A percentile compares a stretch with the other conserved stretches of the same genome.
phyloP scores from a whole-genome alignment of 2,113 vertebrate genomes.

The Hyaena hyaena region DNA sequence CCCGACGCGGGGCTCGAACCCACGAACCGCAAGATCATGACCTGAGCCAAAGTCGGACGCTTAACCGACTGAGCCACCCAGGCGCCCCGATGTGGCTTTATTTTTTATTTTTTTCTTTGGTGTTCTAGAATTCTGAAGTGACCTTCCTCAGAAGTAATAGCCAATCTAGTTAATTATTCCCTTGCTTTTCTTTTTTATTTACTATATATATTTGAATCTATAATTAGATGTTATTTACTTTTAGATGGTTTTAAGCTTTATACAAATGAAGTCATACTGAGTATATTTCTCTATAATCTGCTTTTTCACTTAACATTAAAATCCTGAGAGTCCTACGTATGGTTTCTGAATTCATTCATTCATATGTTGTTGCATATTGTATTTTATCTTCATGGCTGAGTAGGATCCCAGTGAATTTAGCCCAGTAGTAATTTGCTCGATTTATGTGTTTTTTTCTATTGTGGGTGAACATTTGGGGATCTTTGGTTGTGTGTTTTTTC shows the following conservation, averaged over 20 bases:
- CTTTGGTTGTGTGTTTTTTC: neutral
- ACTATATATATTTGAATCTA: neutral
- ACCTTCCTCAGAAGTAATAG: neutral
- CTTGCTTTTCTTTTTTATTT: constrained; percentile 32
- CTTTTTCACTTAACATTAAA: neutral
- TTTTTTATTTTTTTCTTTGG: neutral
- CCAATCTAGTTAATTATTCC: constrained; percentile 1
- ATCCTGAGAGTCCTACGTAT: neutral
- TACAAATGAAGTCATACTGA: neutral
- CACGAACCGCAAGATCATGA: too few relatives aligned
- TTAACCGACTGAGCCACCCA: too few relatives aligned
- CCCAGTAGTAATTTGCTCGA: neutral
- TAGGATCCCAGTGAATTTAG: neutral
- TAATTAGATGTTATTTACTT: constrained; percentile 9
- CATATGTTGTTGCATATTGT: neutral
- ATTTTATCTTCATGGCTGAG: neutral
- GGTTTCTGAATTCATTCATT: neutral
- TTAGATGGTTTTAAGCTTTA: neutral
- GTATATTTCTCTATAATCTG: neutral
- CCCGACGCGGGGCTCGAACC: too few relatives aligned
- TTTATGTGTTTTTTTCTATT: neutral
- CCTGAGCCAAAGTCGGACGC: too few relatives aligned
- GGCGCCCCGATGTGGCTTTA: neutral
- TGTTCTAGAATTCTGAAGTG: neutral
- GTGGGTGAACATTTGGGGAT: neutral